Conservation (phyloP, 2,797 vertebrate genomes). For the Xyrichtys novacula region DNA sequence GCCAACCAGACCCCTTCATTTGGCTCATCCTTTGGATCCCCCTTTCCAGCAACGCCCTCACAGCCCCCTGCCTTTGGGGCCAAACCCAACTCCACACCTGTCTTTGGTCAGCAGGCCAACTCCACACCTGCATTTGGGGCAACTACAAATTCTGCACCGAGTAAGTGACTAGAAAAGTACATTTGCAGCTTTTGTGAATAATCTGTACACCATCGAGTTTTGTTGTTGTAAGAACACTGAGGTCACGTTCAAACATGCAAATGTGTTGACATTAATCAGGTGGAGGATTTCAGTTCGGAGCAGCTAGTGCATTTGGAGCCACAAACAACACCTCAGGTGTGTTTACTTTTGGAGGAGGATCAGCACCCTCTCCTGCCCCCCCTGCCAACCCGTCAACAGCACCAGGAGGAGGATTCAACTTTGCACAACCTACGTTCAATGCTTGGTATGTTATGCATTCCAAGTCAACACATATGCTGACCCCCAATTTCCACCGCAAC, state of each 20-base stretch:
- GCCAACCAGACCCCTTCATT: conserved; percentile 87
- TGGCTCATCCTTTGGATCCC: conserved; percentile 89
- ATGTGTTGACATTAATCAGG: conserved; percentile 68
- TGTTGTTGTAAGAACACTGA: background rate
- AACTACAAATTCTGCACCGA: conserved; percentile 70
- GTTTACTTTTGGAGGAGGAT: conserved; percentile 89
- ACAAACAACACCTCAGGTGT: conserved; percentile 82
- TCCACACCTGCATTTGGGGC: conserved; percentile 89
- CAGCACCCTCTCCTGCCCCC: conserved; percentile 76
- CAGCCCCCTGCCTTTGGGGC: conserved; percentile 89
- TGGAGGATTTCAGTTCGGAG: conserved; percentile 91
- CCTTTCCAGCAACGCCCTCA: conserved; percentile 85
- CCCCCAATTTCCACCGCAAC: no score
- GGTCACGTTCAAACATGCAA: background rate
- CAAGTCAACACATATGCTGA: background rate
- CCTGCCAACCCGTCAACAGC: conserved; percentile 77
- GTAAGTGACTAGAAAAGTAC: conserved; percentile 46
- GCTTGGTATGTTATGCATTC: conserved; percentile 87
- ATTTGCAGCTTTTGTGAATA: background rate
- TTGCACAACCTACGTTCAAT: conserved; percentile 86
- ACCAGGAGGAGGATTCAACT: conserved; percentile 84
- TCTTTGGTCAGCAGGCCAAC: conserved; percentile 90
- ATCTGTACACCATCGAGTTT: background rate
- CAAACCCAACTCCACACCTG: conserved; percentile 83
- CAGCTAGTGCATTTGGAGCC: conserved; percentile 87